Evolutionary conservation across 1,140 invertebrate genomes (phyloP), one percentile per base, ranked within the genome.

Genomic region (Hestina assimilis): DNA sequence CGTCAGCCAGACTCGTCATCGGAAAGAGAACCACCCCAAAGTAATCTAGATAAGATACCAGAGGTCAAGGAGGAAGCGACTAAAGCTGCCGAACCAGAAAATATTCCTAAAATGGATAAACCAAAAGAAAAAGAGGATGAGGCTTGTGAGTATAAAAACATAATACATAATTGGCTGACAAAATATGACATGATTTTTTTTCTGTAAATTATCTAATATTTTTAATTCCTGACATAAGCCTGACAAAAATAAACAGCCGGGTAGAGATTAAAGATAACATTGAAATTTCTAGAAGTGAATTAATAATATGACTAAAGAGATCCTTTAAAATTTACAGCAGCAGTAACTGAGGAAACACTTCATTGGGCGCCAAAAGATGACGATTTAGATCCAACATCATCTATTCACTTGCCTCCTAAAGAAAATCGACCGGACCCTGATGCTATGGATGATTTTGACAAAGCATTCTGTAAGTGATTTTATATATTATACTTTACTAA

Each of bases 1-100:
- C 56, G 74, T 20, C 81, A 85, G 55, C 85, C 83, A 14, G 85
- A 88, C 33, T 66, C 82, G 6, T 81, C 85, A 29, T 83, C 85
- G 46, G 81, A 89, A 56, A 81, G 81, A 29, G 87, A 89, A 47
- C 87, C 89, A 57, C 89, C 89, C 8, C 82, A 85, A 54, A 72
- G 71, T 3, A 74, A 83, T 9, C 69, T 80, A 21, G 89, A 89
- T 42, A 87, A 80, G 23, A 81, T 88, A 42, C 83, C 87, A 12
- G 80, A 88, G 79, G 89, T 88, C 69, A 78, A 87, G 79, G 84
- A 81, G 41, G 76, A 78, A 23, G 42, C 55, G 3, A 58, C 70
- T 0, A 86, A 86, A 35, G 47, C 52, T 2, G 53, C 52, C 4
- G 75, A 76, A 50, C 42, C 62, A 9, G 79, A 83, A 7, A 65